A percentile compares a stretch with the other conserved stretches of the same genome.
These are phyloP conservation scores for Penaeus indicus DNA, from an alignment of 1,140 invertebrate species.

Conservation along the genomic window DNA sequence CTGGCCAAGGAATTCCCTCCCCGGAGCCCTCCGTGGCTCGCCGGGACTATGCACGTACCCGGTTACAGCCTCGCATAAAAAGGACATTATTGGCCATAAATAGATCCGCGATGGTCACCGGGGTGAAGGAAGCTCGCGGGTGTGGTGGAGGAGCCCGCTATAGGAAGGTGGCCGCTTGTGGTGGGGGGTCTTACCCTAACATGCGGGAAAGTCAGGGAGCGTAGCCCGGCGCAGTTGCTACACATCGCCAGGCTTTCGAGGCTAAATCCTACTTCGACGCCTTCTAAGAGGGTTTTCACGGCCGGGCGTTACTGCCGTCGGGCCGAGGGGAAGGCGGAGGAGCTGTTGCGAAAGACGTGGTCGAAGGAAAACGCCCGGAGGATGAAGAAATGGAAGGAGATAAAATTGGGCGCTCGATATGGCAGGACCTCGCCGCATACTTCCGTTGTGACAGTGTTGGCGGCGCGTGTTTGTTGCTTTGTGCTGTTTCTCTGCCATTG, in stretches of 20 bases:
- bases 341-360: background rate
- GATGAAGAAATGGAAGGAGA: background rate
- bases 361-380: no score
- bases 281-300: no score
- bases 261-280: no score
- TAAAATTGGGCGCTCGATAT: constrained; percentile 5
- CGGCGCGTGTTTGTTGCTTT: constrained; percentile 25
- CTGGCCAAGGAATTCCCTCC: no score
- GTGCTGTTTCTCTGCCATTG: constrained; percentile 20
- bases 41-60: no score
- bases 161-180: background rate
- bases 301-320: background rate
- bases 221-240: background rate
- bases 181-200: constrained; percentile 12
- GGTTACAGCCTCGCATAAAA: no score
- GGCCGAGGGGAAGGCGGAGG: background rate
- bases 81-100: no score
- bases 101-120: background rate
- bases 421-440: constrained; percentile 13
- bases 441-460: constrained; percentile 17
- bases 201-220: constrained; percentile 18
- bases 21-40: no score
- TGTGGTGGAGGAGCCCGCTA: background rate
- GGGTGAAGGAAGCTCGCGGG: background rate
- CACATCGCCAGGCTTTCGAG: no score